Evolutionary conservation across 1,140 invertebrate species (phyloP).

Genomic region (Physella acuta): DNA sequence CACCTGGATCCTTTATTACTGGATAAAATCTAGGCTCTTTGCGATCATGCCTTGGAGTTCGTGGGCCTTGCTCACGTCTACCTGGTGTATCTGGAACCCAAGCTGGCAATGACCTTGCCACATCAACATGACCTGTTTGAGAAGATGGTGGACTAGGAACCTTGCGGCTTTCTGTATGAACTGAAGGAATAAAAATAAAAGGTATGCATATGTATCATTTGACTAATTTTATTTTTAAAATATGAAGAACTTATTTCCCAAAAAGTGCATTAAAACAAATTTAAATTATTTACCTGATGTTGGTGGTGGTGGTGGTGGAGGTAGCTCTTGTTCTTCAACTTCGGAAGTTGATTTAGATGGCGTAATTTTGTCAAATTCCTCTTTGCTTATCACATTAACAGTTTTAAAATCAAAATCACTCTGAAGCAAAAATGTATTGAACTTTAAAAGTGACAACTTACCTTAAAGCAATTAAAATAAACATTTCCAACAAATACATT

Average conservation of each 20-base stretch:
- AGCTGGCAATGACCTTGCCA: conserved; percentile 53
- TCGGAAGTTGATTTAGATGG: conserved; percentile 30
- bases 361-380: conserved; percentile 79
- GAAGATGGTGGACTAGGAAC: conserved; percentile 37
- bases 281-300: conserved; percentile 31
- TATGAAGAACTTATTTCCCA: background rate
- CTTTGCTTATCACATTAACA: conserved; percentile 85
- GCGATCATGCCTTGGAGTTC: conserved; percentile 53
- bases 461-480: background rate
- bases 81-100: conserved; percentile 51
- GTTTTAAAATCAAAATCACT: conserved; percentile 68
- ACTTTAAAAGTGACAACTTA: no score
- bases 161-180: conserved; percentile 32
- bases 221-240: background rate
- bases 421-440: conserved; percentile 21
- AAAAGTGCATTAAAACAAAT: background rate
- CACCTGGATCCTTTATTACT: conserved; percentile 73
- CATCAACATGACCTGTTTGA: conserved; percentile 35
- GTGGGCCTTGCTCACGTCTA: conserved; percentile 47
- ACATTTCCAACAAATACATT: background rate
- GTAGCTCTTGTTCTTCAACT: conserved; percentile 37
- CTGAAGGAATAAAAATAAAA: conserved; percentile 5
- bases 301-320: conserved; percentile 49
- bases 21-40: conserved; percentile 84
- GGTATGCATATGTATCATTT: background rate